A percentile compares a stretch with the other conserved stretches of the same genome.
These are phyloP conservation scores for Cryptoblepharus egeriae DNA, from an alignment of 2,797 vertebrate species.

Conservation along the genomic window DNA sequence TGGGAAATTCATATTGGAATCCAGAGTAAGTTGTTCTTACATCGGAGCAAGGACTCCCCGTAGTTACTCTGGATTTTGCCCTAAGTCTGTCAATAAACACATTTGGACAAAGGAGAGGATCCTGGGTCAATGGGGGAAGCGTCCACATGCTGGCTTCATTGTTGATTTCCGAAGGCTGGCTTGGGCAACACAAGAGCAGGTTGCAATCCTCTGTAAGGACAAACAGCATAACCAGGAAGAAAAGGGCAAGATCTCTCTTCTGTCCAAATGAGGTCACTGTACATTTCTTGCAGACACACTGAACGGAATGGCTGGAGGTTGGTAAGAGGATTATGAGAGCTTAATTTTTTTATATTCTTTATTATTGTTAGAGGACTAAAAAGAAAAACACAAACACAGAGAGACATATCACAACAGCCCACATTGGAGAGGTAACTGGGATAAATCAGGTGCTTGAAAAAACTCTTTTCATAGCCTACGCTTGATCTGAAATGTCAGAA, in stretches of 20 bases:
- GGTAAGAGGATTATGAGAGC: constrained; percentile 46
- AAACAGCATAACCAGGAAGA: neutral
- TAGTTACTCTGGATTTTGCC: too few species aligned
- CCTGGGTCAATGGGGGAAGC: accelerated
- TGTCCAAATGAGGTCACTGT: constrained; percentile 19
- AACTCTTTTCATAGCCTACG: constrained; percentile 53
- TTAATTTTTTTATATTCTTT: constrained; percentile 56
- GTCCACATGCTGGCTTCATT: neutral
- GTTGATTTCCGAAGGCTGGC: constrained; percentile 18
- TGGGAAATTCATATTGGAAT: too few species aligned
- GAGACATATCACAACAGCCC: neutral
- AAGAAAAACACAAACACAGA: neutral
- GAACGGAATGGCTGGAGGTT: constrained; percentile 34
- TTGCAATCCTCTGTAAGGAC: constrained; percentile 21
- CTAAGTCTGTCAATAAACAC: constrained; percentile 11
- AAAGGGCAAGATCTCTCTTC: constrained; percentile 16
- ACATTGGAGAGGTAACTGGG: constrained; percentile 42
- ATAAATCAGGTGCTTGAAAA: constrained; percentile 57
- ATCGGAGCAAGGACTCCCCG: too few species aligned
- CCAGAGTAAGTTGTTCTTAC: too few species aligned
- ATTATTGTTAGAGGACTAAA: constrained; percentile 40
- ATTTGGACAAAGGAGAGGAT: neutral
- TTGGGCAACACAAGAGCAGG: constrained; percentile 14
- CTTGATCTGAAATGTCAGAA: constrained; percentile 56
- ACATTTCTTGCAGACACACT: constrained; percentile 22